A percentile compares a stretch with the other conserved stretches of the same genome.
Evolutionary conservation across 2,113 vertebrate species (phyloP).

Genomic region (Pavo muticus): DNA sequence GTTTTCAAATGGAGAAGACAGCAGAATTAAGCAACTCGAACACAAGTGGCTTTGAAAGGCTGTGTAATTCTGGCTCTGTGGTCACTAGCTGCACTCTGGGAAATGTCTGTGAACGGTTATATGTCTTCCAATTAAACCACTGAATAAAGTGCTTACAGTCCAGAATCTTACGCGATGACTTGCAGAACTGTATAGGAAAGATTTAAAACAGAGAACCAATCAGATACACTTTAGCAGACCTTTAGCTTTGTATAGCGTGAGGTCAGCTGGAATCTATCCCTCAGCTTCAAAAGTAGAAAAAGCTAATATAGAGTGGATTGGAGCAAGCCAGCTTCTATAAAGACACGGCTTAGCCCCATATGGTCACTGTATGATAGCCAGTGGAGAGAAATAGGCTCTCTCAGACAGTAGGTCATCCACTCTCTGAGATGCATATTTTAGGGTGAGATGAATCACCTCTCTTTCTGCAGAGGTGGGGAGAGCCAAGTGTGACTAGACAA

Average conservation of each 20-base stretch:
- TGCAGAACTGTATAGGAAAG: background rate
- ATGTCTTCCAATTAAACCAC: background rate
- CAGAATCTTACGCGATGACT: background rate
- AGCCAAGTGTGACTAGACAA: background rate
- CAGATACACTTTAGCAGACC: background rate
- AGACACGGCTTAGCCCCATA: background rate
- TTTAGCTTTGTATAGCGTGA: background rate
- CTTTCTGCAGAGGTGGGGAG: background rate
- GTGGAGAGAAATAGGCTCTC: background rate
- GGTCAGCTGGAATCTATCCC: background rate
- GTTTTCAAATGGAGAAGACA: background rate
- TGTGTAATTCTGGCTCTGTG: background rate
- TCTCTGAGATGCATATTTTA: background rate
- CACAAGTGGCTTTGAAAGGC: background rate
- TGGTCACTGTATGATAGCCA: background rate
- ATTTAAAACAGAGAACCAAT: background rate
- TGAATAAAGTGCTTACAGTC: background rate
- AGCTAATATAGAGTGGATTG: background rate
- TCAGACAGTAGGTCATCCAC: slow-evolving; percentile 23
- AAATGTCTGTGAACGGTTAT: background rate
- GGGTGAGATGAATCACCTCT: slow-evolving; percentile 30
- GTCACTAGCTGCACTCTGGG: background rate
- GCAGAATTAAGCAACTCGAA: slow-evolving; percentile 1
- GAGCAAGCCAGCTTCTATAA: background rate
- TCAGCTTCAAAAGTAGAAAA: background rate